Conservation (phyloP, 2,113 vertebrate genomes). For the Corythaixoides concolor region DNA sequence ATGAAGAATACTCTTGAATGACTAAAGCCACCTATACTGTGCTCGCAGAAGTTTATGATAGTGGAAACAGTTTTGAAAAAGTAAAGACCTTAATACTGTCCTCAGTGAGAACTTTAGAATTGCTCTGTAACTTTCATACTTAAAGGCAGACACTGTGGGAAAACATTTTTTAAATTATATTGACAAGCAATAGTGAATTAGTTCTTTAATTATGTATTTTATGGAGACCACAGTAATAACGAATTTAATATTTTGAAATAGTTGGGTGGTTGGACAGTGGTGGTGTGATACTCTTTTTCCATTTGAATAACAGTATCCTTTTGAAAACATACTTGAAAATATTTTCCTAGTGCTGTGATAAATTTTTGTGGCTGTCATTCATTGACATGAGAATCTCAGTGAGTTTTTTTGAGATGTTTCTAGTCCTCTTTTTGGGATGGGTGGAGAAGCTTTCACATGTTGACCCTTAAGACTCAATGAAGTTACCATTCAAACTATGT, state of each 20-base stretch:
- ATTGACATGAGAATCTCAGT: background rate
- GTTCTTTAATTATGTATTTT: background rate
- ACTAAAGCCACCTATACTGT: background rate
- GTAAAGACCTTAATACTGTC: background rate
- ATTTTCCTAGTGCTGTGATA: constrained; percentile 42
- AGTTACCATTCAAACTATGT: background rate
- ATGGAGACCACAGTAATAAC: background rate
- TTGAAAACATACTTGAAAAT: constrained; percentile 36
- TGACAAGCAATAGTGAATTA: background rate
- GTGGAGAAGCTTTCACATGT: background rate
- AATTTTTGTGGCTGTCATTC: constrained; percentile 29
- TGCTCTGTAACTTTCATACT: background rate
- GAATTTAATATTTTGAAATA: background rate
- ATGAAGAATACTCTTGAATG: background rate
- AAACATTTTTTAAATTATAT: background rate
- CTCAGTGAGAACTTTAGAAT: background rate
- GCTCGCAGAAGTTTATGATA: background rate
- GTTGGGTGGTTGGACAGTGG: background rate
- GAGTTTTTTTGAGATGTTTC: background rate
- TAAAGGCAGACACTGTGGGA: background rate
- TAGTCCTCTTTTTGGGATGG: background rate
- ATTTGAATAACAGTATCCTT: background rate
- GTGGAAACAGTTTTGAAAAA: background rate
- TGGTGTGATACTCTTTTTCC: constrained; percentile 14
- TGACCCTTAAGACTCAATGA: background rate